Conservation (phyloP, 2,113 vertebrate species). For the Pelvicachromis taeniatus region DNA sequence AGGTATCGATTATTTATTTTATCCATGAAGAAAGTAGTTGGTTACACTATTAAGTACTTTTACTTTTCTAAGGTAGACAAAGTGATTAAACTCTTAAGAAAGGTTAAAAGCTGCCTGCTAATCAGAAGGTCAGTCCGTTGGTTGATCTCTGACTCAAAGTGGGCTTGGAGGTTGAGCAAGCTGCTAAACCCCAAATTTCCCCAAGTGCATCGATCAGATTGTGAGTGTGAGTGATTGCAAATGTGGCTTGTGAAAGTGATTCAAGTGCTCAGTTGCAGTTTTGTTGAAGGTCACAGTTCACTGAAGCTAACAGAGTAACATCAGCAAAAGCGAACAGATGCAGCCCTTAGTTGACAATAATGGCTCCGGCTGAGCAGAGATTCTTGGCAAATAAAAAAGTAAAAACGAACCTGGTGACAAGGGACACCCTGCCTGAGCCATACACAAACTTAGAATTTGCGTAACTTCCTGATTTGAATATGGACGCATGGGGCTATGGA, state of each 20-base stretch:
- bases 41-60: neutral
- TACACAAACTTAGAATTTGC: neutral
- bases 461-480: neutral
- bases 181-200: neutral
- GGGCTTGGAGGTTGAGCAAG: neutral
- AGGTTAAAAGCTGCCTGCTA: neutral
- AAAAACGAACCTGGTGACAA: neutral
- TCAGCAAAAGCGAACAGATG: neutral
- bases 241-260: neutral
- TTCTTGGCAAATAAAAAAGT: neutral
- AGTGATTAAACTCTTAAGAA: neutral
- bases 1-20: neutral
- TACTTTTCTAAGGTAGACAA: neutral
- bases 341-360: neutral
- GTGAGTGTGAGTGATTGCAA: neutral
- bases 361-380: neutral
- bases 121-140: neutral
- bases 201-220: neutral
- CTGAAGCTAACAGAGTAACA: neutral
- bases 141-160: neutral
- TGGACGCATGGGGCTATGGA: neutral
- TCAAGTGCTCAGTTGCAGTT: neutral
- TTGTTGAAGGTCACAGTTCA: neutral
- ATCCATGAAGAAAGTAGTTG: neutral
- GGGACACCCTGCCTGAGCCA: neutral